Evolutionary conservation across 2,113 vertebrate species (phyloP), one percentile per base, ranked within the genome.

Genomic region (Chlorodrepanis virens): DNA sequence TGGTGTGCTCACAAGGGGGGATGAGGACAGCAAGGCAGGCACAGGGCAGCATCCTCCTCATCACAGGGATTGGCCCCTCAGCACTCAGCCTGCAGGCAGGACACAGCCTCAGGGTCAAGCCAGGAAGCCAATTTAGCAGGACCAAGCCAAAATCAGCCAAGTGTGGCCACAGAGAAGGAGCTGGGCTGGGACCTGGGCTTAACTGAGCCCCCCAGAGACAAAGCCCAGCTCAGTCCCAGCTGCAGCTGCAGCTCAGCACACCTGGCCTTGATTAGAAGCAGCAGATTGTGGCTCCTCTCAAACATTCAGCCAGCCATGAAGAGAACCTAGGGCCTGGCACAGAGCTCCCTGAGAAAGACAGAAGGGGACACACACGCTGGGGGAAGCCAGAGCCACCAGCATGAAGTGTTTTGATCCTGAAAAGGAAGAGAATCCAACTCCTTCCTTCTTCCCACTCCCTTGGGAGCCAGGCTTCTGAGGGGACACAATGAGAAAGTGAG

Each of bases 281-380:
- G 40, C 9, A 69, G 12, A 4, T 8, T 33, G 31, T 9, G 16
- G 40, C 12, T 65, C 16, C 47, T 14, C 52, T 19, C n/a, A 82
- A 72, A 40, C 6, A 20, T 12, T 5, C 16, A 15, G 21, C 9
- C 3, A 84, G 50, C 23, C 37, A 18, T 12, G 4, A 54, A 31
- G 29, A 83, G 45, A 84, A 20, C 24, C 0, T 1, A 3, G 37
- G 64, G 28, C 9, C 7, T 33, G 16, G 16, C 15, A 40, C 6
- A 29, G n/a, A 64, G 12, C 44, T 42, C 1, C 0, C 28, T 49
- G 59, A 63, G 54, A 21, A 69, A 83, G 7, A 31, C 22, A 49
- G 54, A 57, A 90, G 15, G 50, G 56, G 67, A 25, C 10, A 37
- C 2, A 1, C 2, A 1, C 0, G 2, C 14, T 49, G 52, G 9